Conservation (phyloP, 2,888 invertebrate genomes). For the Ichneumoninae sp. region DNA sequence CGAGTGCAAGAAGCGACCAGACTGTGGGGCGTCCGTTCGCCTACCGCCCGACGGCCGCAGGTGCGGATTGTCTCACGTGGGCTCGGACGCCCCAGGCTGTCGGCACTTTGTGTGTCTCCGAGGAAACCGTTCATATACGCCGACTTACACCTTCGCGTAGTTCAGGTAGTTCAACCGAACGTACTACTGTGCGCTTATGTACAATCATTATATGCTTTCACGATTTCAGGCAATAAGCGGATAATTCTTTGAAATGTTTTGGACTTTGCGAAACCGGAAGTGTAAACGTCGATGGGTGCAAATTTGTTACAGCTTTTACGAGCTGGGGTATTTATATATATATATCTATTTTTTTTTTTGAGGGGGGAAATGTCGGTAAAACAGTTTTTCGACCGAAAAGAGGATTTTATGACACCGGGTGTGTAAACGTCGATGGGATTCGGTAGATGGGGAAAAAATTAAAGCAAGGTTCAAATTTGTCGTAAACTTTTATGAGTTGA, state of each 20-base stretch:
- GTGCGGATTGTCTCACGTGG: conserved; percentile 69
- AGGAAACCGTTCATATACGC: conserved; percentile 22
- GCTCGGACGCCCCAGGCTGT: conserved; percentile 41
- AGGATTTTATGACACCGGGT: not conserved
- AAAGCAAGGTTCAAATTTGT: not conserved
- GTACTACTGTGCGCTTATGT: too few species aligned
- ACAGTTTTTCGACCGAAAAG: not conserved
- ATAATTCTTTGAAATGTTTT: too few species aligned
- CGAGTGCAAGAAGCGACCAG: conserved; percentile 55
- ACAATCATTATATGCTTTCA: too few species aligned
- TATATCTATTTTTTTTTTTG: not conserved
- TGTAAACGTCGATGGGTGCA: not conserved
- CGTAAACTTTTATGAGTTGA: not conserved
- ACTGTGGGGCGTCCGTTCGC: conserved; percentile 53
- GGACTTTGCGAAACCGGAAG: too few species aligned
- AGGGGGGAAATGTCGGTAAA: not conserved
- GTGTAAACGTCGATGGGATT: too few species aligned
- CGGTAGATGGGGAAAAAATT: too few species aligned
- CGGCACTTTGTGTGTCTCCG: conserved; percentile 38
- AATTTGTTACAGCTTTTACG: not conserved
- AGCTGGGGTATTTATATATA: not conserved
- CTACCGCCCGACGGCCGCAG: conserved; percentile 63
- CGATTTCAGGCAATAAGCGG: too few species aligned
- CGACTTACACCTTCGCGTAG: not conserved
- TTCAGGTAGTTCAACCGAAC: not conserved